Evolutionary conservation across 2,797 vertebrate species (phyloP), one percentile per base, ranked within the genome.

Genomic region (Rhinatrema bivittatum): DNA sequence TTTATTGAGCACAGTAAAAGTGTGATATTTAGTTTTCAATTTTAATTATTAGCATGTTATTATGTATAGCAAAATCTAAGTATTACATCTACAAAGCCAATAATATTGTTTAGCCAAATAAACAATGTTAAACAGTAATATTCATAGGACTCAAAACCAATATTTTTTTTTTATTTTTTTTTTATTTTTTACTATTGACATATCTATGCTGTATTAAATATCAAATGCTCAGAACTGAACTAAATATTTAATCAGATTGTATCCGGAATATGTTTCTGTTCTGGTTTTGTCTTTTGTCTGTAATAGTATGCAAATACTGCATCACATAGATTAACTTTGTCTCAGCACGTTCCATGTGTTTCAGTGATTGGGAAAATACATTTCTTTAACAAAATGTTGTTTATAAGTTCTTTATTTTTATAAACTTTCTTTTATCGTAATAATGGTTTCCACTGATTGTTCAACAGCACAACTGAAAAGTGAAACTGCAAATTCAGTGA

Each of bases 171-270:
- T 65, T 55, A 16, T 39, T 69, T 62, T 71, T 57, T 60, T 69
- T 39, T 65, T 55, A 16, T 39, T 69, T 62, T 71, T 57, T 60
- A 41, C 45, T 74, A 36, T 72, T 64, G 48, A 49, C 74, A 44
- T 76, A 61, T 72, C 65, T 78, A 70, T 77, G 56, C 55, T 67
- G 45, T 77, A 60, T 75, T 62, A 76, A 81, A 59, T 74, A 69
- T 74, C 56, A 74, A 74, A 74, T 76, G 72, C 82, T 85, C 80
- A 85, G 85, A 82, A 86, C 76, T 84, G 74, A 83, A 83, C 81
- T 81, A 74, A 80, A 71, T 79, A 80, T 79, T 78, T 81, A 77
- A 84, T 84, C 78, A 73, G 76, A 76, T 81, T 83, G 70, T 75
- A 78, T 78, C 72, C 64, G 63, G 59, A 75, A 73, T 74, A 70